Evolutionary conservation across 2,888 invertebrate genomes (phyloP).

Genomic region (Leptinotarsa tumamoca): DNA sequence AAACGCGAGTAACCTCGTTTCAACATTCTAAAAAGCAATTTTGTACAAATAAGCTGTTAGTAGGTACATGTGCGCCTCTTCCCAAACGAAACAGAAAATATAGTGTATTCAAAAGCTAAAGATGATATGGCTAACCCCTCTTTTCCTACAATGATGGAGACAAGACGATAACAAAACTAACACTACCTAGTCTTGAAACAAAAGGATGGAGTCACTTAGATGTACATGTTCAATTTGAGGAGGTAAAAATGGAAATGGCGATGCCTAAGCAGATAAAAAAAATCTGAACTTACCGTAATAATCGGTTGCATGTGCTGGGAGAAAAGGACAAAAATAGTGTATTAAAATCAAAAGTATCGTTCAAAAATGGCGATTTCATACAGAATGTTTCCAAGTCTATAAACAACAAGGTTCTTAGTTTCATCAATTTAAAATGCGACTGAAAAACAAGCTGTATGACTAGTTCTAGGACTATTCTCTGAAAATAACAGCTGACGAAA

Average conservation of each 20-base stretch:
- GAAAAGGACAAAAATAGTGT: conserved; percentile 64
- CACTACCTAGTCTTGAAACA: conserved; percentile 26
- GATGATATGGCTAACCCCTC: conserved; percentile 6
- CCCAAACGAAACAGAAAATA: conserved; percentile 37
- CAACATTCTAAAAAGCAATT: conserved; percentile 30
- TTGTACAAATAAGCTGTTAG: conserved; percentile 44
- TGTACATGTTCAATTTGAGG: conserved; percentile 11
- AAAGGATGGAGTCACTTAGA: conserved; percentile 22
- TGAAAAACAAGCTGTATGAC: neutral
- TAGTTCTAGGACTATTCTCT: neutral
- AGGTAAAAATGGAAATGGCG: conserved; percentile 22
- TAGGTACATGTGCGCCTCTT: conserved; percentile 42
- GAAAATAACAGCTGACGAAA: neutral
- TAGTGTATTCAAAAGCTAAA: conserved; percentile 9
- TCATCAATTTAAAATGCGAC: neutral
- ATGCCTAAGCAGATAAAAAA: conserved; percentile 38
- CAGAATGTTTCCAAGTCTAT: conserved; percentile 10
- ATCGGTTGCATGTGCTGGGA: conserved; percentile 94
- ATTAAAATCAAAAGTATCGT: conserved; percentile 42
- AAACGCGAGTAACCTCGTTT: conserved; percentile 32
- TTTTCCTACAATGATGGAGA: neutral
- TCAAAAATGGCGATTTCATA: neutral
- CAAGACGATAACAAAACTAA: conserved; percentile 23
- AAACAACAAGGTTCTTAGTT: neutral
- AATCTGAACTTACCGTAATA: conserved; percentile 95